Base-by-base conservation (phyloP, 2,888 invertebrate genomes). In the Zelleria hepariella region DNA sequence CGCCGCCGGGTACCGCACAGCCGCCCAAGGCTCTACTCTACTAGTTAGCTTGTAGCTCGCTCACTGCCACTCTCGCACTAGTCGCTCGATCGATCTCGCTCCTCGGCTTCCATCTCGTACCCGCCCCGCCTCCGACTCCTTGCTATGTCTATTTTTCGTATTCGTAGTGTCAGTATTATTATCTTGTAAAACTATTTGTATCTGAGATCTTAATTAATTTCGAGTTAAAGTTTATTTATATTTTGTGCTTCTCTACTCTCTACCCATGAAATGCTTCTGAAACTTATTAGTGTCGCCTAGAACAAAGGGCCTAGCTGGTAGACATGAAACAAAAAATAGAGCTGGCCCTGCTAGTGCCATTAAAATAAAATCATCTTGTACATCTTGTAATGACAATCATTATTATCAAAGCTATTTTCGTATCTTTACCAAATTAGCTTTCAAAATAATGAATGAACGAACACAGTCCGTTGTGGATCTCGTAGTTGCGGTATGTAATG, bases 61-160 rank as follows among this genome's bases (percentile, higher is more conserved):
- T 42, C 32, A 42, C 32, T 42, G 15, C 15, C 63, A 64, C 65
- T 60, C 58, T 62, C 58, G 58, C 62, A 61, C 59, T 61, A 26
- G 23, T 57, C 60, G 51, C 57, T 47, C 51, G 56, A 51, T n/a
- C 60, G 51, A 53, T 27, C 57, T 48, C 49, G 32, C 49, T 49
- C 60, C 24, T 27, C 61, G 60, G 26, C 53, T 57, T 49, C 59
- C 57, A 57, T 61, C 49, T 62, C 59, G 61, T 61, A 59, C 60
- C 32, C 59, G 60, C 62, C 58, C 62, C 58, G 54, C 60, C 54
- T 58, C 59, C 59, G 77, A 82, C 57, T 58, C 59, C 49, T 2
- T 20, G 21, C 49, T 5, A 18, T 49, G 20, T 49, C 21, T 20
- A 49, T 20, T n/a, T 49, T 56, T 58, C 54, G 56, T 27, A 48